Evolutionary conservation across 2,113 vertebrate species (phyloP).

Genomic region (Gopherus evgoodei): DNA sequence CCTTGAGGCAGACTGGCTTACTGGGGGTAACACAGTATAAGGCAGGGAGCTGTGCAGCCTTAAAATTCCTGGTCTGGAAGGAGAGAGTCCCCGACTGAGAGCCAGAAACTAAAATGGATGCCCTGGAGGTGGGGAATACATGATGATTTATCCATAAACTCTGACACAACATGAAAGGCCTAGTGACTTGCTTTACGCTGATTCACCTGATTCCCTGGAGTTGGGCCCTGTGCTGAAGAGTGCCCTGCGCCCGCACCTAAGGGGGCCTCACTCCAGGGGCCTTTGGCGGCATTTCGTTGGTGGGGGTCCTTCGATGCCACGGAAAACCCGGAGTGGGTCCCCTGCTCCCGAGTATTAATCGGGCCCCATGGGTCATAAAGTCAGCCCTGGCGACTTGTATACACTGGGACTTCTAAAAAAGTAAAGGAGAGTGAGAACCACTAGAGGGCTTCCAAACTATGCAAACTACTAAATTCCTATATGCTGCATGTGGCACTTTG

Average conservation of each 20-base stretch:
- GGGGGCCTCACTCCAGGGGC: too few relatives aligned
- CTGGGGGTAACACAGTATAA: neutral
- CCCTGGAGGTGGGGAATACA: neutral
- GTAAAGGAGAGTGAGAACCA: accelerated
- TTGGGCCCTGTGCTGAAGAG: too few relatives aligned
- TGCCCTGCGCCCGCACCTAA: too few relatives aligned
- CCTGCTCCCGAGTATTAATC: too few relatives aligned
- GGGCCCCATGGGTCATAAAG: too few relatives aligned
- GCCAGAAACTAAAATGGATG: neutral
- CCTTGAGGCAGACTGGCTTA: neutral
- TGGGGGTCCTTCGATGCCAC: too few relatives aligned
- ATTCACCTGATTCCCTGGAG: too few relatives aligned
- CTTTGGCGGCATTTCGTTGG: too few relatives aligned
- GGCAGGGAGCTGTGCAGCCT: neutral
- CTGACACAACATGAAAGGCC: neutral
- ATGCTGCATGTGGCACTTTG: neutral
- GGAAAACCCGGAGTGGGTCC: too few relatives aligned
- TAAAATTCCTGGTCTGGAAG: neutral
- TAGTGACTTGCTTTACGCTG: neutral
- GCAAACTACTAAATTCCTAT: neutral
- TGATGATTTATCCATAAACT: neutral
- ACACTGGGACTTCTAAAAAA: accelerated
- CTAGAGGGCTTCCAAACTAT: neutral
- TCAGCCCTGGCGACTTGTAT: neutral
- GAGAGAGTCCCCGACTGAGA: neutral